Percentiles rank a stretch among this genome's conserved stretches.
Evolutionary conservation across 2,113 vertebrate genomes (phyloP).

Genomic region (Silurus asotus): DNA sequence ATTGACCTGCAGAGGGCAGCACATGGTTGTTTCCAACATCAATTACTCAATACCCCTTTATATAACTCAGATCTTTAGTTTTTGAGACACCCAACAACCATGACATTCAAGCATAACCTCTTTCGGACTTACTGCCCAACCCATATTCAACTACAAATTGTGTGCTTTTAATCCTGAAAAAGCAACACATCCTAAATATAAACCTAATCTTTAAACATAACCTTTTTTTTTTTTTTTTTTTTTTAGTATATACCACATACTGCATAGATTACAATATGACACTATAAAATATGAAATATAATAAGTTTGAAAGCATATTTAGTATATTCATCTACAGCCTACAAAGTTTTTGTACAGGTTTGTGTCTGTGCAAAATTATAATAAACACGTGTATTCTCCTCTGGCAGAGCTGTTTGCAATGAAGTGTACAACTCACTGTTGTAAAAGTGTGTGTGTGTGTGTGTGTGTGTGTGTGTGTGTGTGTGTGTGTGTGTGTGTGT

Average conservation of each 20-base stretch:
- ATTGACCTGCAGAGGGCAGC: neutral
- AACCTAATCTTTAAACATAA: neutral
- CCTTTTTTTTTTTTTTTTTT: neutral
- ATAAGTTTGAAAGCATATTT: neutral
- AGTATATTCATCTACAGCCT: neutral
- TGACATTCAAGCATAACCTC: neutral
- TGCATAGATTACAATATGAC: neutral
- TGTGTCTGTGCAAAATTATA: neutral
- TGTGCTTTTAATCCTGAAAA: neutral
- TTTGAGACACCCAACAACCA: neutral
- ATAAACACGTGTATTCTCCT: neutral
- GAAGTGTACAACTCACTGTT: neutral
- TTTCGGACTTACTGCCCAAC: neutral
- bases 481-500: neutral
- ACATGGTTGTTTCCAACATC: neutral
- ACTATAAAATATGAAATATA: neutral
- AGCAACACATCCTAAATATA: neutral
- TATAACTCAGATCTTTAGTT: no score
- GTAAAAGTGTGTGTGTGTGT: neutral
- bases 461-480: constrained; percentile 3
- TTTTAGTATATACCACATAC: neutral
- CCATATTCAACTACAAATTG: neutral
- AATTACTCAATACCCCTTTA: neutral
- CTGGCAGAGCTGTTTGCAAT: neutral
- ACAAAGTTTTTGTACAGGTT: neutral